Percentiles rank a stretch among this genome's conserved stretches.
Conservation (phyloP, 2,113 vertebrate species). For the Rhizomys pruinosus region DNA sequence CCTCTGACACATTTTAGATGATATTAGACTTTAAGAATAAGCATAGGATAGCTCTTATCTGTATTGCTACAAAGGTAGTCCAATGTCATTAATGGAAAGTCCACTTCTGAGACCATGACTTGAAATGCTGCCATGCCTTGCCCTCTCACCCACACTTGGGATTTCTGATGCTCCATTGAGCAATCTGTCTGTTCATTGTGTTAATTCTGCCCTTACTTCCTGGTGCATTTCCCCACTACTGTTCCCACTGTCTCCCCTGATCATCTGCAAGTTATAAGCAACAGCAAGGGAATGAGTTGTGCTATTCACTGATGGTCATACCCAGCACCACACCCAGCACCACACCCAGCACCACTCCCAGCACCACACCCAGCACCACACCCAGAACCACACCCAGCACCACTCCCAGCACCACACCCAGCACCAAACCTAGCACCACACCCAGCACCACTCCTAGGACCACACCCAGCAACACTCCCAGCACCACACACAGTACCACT, state of each 20-base stretch:
- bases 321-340: too few relatives aligned
- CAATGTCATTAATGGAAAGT: background rate
- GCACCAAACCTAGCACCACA: too few relatives aligned
- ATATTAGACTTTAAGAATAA: conserved; percentile 19
- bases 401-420: background rate
- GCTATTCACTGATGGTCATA: background rate
- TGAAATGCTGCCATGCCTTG: background rate
- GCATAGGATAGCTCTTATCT: background rate
- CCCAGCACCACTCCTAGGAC: background rate
- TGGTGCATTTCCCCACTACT: background rate
- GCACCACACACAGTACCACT: background rate
- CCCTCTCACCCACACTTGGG: background rate
- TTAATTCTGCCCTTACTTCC: background rate
- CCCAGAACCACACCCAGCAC: too few relatives aligned
- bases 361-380: background rate
- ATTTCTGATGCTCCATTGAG: background rate
- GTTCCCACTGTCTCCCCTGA: background rate
- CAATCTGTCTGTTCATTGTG: background rate
- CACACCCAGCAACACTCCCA: background rate
- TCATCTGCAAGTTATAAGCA: background rate
- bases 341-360: background rate
- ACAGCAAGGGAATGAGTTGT: background rate
- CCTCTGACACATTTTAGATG: background rate
- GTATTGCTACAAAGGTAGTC: background rate
- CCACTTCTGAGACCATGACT: background rate